Conservation (phyloP, 1,140 invertebrate species). For the Plectrocnemia conspersa region DNA sequence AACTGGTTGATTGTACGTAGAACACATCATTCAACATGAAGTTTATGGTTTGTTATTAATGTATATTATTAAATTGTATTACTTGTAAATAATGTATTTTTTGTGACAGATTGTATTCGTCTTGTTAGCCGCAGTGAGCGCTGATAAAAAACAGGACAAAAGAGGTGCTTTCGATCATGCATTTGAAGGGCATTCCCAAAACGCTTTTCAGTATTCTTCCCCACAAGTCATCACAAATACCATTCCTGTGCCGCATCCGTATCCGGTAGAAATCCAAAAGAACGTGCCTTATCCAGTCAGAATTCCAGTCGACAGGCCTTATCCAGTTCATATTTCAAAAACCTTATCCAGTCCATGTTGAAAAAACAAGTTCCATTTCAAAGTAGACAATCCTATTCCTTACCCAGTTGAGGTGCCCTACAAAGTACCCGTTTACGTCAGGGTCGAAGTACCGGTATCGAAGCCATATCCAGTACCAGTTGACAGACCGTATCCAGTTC, state of each 20-base stretch:
- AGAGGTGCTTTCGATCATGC: conserved; percentile 40
- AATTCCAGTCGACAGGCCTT: conserved; percentile 38
- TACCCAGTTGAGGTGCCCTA: conserved; percentile 40
- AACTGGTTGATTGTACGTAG: too few relatives aligned
- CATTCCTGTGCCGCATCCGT: conserved; percentile 41
- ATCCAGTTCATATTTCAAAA: conserved; percentile 34
- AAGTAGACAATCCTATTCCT: conserved; percentile 35
- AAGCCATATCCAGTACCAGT: conserved; percentile 39
- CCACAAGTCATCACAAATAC: conserved; percentile 37
- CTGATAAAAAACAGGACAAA: conserved; percentile 40
- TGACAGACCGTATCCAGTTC: conserved; percentile 40
- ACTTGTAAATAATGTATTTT: not conserved
- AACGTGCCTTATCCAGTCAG: conserved; percentile 38
- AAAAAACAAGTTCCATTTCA: conserved; percentile 17
- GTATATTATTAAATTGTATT: not conserved
- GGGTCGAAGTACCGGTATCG: conserved; percentile 33
- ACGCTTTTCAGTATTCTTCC: conserved; percentile 29
- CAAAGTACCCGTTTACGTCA: conserved; percentile 37
- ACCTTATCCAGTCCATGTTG: conserved; percentile 40
- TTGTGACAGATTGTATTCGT: conserved; percentile 6
- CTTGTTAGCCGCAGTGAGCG: conserved; percentile 36
- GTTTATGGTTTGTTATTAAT: not conserved
- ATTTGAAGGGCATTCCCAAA: conserved; percentile 37
- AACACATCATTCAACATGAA: not conserved
- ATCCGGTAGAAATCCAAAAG: conserved; percentile 40